Conservation (phyloP, 2,797 vertebrate genomes). For the Rhodeus uyekii region DNA sequence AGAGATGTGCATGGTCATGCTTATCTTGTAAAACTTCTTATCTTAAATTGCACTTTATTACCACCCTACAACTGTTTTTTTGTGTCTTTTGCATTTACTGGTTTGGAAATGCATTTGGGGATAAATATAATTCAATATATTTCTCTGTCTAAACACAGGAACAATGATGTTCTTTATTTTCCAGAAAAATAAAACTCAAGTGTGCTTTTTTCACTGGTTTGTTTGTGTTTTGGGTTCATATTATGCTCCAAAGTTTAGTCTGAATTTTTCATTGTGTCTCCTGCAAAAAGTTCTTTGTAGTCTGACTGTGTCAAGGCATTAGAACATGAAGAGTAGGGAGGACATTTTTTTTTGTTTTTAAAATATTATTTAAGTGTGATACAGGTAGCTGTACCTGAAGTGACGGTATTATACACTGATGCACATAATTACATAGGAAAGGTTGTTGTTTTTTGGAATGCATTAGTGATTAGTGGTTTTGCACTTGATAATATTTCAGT, state of each 20-base stretch:
- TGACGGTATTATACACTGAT: not conserved
- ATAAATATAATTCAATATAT: conserved; percentile 9
- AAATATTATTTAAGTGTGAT: not conserved
- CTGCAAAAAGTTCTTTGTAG: not conserved
- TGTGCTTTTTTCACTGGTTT: not conserved
- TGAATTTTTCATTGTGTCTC: not conserved
- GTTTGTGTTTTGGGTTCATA: conserved; percentile 26
- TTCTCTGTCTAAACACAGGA: conserved; percentile 27
- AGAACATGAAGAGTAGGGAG: not conserved
- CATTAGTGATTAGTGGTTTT: conserved; percentile 6
- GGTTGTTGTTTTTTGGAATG: not conserved
- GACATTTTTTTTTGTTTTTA: not conserved
- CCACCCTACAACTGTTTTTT: conserved; percentile 3
- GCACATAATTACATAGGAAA: not conserved
- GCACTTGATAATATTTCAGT: not conserved
- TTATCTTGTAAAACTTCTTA: not conserved
- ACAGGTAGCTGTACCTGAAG: not conserved
- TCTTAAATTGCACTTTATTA: conserved; percentile 5
- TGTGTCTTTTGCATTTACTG: conserved; percentile 34
- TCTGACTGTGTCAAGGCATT: not conserved
- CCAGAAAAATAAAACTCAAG: conserved; percentile 29
- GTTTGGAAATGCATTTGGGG: conserved; percentile 32
- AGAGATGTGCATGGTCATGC: not conserved
- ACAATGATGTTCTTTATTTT: conserved; percentile 36
- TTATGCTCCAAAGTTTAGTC: not conserved